phyloP scores from a whole-genome alignment of 2,888 invertebrate species.

The Limnephilus auricula region DNA sequence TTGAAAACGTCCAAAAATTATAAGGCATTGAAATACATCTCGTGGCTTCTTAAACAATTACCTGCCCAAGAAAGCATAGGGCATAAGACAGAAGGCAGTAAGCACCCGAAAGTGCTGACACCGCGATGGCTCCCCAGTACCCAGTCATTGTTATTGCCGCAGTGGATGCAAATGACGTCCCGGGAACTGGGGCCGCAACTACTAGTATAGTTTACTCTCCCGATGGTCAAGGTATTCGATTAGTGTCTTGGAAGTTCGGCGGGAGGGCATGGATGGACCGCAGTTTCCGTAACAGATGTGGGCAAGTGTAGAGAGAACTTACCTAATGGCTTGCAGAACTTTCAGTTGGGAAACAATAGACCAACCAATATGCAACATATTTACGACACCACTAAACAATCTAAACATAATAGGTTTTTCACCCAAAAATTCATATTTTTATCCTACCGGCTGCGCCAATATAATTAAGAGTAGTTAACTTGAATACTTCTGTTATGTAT shows the following conservation, averaged over 20 bases:
- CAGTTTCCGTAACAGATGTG: slow-evolving; percentile 29
- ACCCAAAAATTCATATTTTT: too few relatives aligned
- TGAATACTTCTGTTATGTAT: too few relatives aligned
- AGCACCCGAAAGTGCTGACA: neutral
- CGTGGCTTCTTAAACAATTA: neutral
- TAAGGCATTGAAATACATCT: too few relatives aligned
- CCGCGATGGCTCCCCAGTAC: neutral
- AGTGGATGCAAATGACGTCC: slow-evolving; percentile 43
- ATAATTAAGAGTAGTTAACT: too few relatives aligned
- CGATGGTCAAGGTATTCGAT: slow-evolving; percentile 42
- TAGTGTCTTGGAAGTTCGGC: slow-evolving; percentile 43
- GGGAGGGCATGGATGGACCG: slow-evolving; percentile 5
- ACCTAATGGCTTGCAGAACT: neutral
- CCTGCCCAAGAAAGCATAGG: neutral
- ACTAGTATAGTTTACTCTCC: neutral
- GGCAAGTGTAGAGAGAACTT: slow-evolving; percentile 12
- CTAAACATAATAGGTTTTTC: neutral
- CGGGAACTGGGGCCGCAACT: slow-evolving; percentile 12
- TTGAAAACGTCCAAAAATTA: too few relatives aligned
- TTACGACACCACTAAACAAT: neutral
- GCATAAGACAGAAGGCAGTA: neutral
- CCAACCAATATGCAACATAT: neutral
- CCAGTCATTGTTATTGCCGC: slow-evolving; percentile 39
- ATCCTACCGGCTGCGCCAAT: too few relatives aligned
- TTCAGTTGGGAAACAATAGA: neutral